These are phyloP conservation scores for Avahi laniger DNA, from an alignment of 2,797 vertebrate genomes.

Conservation along the genomic window DNA sequence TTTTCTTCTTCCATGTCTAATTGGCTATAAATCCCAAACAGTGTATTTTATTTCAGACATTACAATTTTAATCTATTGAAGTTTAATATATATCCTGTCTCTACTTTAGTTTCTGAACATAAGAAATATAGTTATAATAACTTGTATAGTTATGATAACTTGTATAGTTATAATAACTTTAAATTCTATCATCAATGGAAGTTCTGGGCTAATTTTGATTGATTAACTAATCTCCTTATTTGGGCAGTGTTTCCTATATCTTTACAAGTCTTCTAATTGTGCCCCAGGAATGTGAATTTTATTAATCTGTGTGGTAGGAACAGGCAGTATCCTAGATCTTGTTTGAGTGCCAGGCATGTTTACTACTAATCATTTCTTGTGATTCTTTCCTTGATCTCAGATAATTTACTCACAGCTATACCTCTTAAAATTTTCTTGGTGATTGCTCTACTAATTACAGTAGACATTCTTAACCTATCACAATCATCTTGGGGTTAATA, in stretches of 20 bases:
- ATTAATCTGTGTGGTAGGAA: not conserved
- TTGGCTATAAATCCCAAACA: too few species aligned
- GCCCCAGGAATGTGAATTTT: not conserved
- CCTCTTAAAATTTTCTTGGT: not conserved
- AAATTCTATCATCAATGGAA: not conserved
- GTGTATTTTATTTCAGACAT: too few species aligned
- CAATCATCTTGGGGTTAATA: too few species aligned
- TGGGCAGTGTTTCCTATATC: not conserved
- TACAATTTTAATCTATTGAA: too few species aligned
- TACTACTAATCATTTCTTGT: not conserved
- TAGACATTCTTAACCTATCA: too few species aligned
- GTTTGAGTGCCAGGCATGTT: not conserved
- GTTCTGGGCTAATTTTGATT: not conserved
- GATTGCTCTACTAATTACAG: too few species aligned
- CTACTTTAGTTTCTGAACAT: not conserved
- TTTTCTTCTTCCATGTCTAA: too few species aligned
- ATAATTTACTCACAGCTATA: not conserved
- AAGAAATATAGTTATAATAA: not conserved
- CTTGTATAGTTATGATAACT: not conserved
- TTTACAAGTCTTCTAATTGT: not conserved
- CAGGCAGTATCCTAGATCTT: not conserved
- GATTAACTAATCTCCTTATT: not conserved
- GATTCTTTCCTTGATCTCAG: not conserved
- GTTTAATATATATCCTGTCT: not conserved
- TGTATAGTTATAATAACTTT: not conserved